Conservation (phyloP, 2,888 invertebrate genomes). For the Drosophila kanekoi region DNA sequence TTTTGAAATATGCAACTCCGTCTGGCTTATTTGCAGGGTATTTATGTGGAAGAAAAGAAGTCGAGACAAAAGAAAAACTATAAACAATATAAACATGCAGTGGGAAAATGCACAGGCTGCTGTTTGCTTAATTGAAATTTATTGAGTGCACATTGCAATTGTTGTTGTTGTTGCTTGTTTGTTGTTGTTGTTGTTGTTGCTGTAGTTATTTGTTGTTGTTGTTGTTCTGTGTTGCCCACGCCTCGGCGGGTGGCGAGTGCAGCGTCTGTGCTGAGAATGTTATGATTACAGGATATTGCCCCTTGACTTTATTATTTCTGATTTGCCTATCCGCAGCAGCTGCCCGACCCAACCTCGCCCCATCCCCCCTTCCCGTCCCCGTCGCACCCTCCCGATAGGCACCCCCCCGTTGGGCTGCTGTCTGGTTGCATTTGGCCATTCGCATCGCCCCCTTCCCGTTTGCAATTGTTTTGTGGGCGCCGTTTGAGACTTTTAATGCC, state of each 20-base stretch:
- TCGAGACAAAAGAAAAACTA: conserved; percentile 51
- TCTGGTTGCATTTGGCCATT: background rate
- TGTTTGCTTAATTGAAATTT: conserved; percentile 75
- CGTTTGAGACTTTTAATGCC: conserved; percentile 29
- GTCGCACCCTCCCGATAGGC: too few species aligned
- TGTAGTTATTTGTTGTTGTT: too few species aligned
- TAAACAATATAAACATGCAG: conserved; percentile 46
- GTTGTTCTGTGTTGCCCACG: background rate
- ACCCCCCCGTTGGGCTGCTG: background rate
- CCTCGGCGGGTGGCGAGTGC: conserved; percentile 15
- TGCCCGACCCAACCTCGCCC: background rate
- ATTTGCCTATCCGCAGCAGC: conserved; percentile 47
- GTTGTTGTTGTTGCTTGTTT: conserved; percentile 18
- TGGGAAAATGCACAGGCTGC: conserved; percentile 40
- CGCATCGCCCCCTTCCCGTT: background rate
- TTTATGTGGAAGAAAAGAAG: conserved; percentile 6
- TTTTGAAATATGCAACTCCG: background rate
- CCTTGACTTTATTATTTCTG: conserved; percentile 68
- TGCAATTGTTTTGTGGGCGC: conserved; percentile 32
- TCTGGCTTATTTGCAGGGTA: conserved; percentile 13
- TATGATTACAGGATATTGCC: conserved; percentile 72
- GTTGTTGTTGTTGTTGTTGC: conserved; percentile 17
- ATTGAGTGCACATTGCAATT: conserved; percentile 67
- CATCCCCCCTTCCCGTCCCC: too few species aligned
- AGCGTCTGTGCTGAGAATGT: conserved; percentile 36